phyloP scores from a whole-genome alignment of 2,888 invertebrate genomes.

The Brenthis hecate region DNA sequence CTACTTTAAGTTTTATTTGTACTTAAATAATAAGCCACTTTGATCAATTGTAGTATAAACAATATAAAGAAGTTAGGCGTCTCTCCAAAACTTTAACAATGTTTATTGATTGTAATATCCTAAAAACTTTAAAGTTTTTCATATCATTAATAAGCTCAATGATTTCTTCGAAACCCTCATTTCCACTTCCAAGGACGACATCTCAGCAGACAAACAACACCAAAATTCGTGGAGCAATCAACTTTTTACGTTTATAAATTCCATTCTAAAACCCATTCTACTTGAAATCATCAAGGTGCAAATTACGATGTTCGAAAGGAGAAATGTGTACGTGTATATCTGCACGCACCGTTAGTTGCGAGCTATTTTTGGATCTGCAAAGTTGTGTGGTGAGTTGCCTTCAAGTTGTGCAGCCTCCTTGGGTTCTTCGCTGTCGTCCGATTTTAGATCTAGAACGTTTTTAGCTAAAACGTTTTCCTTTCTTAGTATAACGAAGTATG shows the following conservation, averaged over 20 bases:
- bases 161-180: conserved; percentile 9
- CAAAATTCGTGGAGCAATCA: conserved; percentile 22
- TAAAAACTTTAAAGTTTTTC: background rate
- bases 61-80: too few species aligned
- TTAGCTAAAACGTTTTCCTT: conserved; percentile 24
- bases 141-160: background rate
- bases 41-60: too few species aligned
- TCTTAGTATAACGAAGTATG: conserved; percentile 14
- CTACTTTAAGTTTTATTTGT: too few species aligned
- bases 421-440: conserved; percentile 48
- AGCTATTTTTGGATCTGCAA: conserved; percentile 69
- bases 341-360: conserved; percentile 63
- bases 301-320: conserved; percentile 63
- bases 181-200: conserved; percentile 19
- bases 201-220: conserved; percentile 10
- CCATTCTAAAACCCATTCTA: conserved; percentile 44
- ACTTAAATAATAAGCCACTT: too few species aligned
- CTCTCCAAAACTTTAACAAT: too few species aligned
- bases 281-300: conserved; percentile 50
- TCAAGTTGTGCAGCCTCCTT: conserved; percentile 52
- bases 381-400: conserved; percentile 57
- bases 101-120: too few species aligned
- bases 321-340: conserved; percentile 65
- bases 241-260: conserved; percentile 22
- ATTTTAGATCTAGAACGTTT: conserved; percentile 49